phyloP scores from a whole-genome alignment of 30 jellyfish, hydroid and myxozoan species.

The Phacellophora camtschatica region DNA sequence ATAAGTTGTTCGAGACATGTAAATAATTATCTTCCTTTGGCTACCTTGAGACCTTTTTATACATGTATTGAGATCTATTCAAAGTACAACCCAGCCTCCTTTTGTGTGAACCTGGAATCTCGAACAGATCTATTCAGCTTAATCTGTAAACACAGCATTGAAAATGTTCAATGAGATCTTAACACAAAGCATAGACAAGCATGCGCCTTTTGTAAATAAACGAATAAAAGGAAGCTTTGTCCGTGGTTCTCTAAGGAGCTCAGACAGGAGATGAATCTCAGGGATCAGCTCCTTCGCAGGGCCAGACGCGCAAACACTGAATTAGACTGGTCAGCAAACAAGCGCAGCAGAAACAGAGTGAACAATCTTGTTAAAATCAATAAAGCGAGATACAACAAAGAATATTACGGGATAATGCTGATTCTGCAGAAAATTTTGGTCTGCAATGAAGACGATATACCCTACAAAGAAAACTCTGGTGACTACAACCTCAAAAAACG shows the following conservation, averaged over 20 bases:
- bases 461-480: slow-evolving; percentile 13
- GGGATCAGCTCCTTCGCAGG: slow-evolving; percentile 65
- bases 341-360: slow-evolving; percentile 46
- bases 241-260: slow-evolving; percentile 60
- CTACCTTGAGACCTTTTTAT: too few relatives aligned
- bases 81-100: slow-evolving; percentile 42
- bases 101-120: slow-evolving; percentile 45
- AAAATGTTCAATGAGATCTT: slow-evolving; percentile 22
- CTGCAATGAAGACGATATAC: slow-evolving; percentile 44
- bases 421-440: slow-evolving; percentile 54
- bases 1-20: too few relatives aligned
- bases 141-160: slow-evolving; percentile 52
- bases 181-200: slow-evolving; percentile 36
- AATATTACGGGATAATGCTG: slow-evolving; percentile 44
- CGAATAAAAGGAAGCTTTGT: slow-evolving; percentile 39
- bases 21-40: too few relatives aligned
- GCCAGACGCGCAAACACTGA: slow-evolving; percentile 49
- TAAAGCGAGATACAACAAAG: slow-evolving; percentile 49
- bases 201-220: slow-evolving; percentile 60
- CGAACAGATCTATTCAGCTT: slow-evolving; percentile 26
- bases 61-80: too few relatives aligned
- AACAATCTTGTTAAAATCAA: slow-evolving; percentile 32
- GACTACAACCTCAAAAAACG: slow-evolving; percentile 35
- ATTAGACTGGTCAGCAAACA: slow-evolving; percentile 43
- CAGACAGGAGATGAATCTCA: slow-evolving; percentile 42